Conservation (phyloP, 2,113 vertebrate genomes). For the Hippocampus barbouri region DNA sequence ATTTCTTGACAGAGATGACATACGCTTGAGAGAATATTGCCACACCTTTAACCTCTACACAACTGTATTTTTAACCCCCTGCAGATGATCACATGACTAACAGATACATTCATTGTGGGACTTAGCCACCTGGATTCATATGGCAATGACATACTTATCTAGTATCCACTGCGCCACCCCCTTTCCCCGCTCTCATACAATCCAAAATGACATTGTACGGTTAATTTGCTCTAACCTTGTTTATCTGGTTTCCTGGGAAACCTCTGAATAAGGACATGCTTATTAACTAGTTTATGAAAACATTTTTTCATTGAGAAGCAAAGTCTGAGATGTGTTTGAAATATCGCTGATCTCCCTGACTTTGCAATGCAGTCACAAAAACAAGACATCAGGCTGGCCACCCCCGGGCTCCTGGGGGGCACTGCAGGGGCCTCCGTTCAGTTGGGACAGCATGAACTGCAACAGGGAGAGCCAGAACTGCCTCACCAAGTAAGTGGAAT, state of each 20-base stretch:
- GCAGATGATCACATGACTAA: slow-evolving; percentile 40
- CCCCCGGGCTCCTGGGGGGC: slow-evolving; percentile 85
- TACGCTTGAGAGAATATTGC: not conserved
- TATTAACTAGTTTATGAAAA: not conserved
- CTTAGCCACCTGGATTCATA: slow-evolving; percentile 49
- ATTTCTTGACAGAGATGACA: not conserved
- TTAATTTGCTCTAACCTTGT: slow-evolving; percentile 34
- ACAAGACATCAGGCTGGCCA: slow-evolving; percentile 90
- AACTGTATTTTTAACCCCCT: slow-evolving; percentile 14
- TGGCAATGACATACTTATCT: slow-evolving; percentile 55
- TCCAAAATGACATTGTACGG: slow-evolving; percentile 25
- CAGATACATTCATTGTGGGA: slow-evolving; percentile 52
- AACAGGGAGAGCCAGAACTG: slow-evolving; percentile 79
- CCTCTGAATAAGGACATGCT: not conserved
- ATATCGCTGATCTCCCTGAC: not conserved
- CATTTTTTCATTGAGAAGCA: not conserved
- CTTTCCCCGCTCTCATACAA: not conserved
- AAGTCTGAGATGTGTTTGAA: not conserved
- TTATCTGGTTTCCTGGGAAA: slow-evolving; percentile 5
- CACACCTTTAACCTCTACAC: not conserved
- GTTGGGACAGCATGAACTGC: slow-evolving; percentile 91
- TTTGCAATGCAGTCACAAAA: slow-evolving; percentile 81
- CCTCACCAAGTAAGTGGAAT: slow-evolving; percentile 83
- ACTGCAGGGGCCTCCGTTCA: slow-evolving; percentile 88
- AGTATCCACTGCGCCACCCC: slow-evolving; percentile 37